A percentile compares a stretch with the other conserved stretches of the same genome.
Evolutionary conservation across 1,140 invertebrate species (phyloP).

Genomic region (Cecropterus lyciades): DNA sequence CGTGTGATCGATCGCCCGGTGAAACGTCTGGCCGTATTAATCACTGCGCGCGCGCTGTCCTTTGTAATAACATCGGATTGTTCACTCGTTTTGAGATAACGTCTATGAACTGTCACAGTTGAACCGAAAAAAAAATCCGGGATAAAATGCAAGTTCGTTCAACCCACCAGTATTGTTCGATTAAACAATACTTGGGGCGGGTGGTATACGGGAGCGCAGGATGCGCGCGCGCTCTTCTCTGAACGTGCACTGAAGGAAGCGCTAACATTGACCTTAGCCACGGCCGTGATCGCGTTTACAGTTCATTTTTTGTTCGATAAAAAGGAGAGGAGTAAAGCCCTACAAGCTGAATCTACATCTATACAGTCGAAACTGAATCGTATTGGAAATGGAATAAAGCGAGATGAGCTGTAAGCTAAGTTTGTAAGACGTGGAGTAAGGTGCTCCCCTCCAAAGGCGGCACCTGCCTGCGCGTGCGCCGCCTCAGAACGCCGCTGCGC

Average conservation of each 20-base stretch:
- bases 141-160: constrained; percentile 55
- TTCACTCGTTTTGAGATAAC: constrained; percentile 29
- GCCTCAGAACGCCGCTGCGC: constrained; percentile 66
- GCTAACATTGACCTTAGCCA: constrained; percentile 83
- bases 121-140: constrained; percentile 17
- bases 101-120: constrained; percentile 25
- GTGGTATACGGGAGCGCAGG: constrained; percentile 61
- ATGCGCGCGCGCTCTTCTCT: constrained; percentile 80
- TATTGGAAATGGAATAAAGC: constrained; percentile 28
- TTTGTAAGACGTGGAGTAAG: constrained; percentile 79
- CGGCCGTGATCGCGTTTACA: constrained; percentile 84
- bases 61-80: constrained; percentile 25
- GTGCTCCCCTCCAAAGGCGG: constrained; percentile 81
- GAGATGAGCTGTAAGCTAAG: constrained; percentile 37
- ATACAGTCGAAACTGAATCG: constrained; percentile 29
- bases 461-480: constrained; percentile 75
- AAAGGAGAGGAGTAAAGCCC: constrained; percentile 83
- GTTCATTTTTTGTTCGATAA: constrained; percentile 84
- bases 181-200: constrained; percentile 60
- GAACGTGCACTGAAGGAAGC: constrained; percentile 82
- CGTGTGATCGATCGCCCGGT: constrained; percentile 70
- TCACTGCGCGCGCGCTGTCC: constrained; percentile 43
- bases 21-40: constrained; percentile 57
- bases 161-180: constrained; percentile 62
- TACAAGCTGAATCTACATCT: constrained; percentile 47